Evolutionary conservation across 2,888 invertebrate genomes (phyloP).

Genomic region (Pollenia griseotomentosa): DNA sequence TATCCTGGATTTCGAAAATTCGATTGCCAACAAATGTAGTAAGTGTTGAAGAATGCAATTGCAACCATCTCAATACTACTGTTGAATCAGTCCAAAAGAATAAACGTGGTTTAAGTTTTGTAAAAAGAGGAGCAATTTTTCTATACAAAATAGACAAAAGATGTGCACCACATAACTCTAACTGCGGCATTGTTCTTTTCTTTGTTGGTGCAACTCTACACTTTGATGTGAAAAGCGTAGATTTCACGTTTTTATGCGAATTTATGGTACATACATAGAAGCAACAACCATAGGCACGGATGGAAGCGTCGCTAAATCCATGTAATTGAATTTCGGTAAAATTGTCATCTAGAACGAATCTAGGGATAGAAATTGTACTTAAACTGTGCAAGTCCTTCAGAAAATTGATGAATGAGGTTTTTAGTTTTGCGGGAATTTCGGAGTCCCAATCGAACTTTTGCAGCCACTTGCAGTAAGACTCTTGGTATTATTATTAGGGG

Average conservation of each 20-base stretch:
- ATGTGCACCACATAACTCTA: constrained; percentile 33
- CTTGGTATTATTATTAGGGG: constrained; percentile 22
- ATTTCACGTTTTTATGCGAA: background rate
- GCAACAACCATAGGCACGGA: constrained; percentile 29
- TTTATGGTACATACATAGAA: constrained; percentile 22
- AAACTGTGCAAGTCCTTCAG: background rate
- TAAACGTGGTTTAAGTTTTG: background rate
- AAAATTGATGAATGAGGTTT: background rate
- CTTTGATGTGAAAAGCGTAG: constrained; percentile 3
- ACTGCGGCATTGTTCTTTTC: constrained; percentile 36
- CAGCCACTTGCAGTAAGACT: constrained; percentile 39
- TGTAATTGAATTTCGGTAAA: constrained; percentile 20
- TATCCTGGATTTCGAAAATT: constrained; percentile 48
- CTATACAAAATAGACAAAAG: constrained; percentile 27
- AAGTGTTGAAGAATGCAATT: constrained; percentile 44
- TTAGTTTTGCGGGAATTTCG: background rate
- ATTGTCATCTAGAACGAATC: constrained; percentile 21
- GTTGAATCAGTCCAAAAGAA: constrained; percentile 47
- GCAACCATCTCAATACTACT: constrained; percentile 42
- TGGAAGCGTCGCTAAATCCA: constrained; percentile 26
- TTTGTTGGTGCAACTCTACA: constrained; percentile 38
- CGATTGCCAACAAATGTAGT: constrained; percentile 55
- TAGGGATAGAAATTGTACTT: constrained; percentile 10
- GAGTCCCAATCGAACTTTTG: constrained; percentile 27
- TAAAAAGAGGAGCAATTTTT: constrained; percentile 14